A percentile compares a stretch with the other conserved stretches of the same genome.
Evolutionary conservation across 2,888 invertebrate species (phyloP).

Genomic region (Anthoptus insignis): DNA sequence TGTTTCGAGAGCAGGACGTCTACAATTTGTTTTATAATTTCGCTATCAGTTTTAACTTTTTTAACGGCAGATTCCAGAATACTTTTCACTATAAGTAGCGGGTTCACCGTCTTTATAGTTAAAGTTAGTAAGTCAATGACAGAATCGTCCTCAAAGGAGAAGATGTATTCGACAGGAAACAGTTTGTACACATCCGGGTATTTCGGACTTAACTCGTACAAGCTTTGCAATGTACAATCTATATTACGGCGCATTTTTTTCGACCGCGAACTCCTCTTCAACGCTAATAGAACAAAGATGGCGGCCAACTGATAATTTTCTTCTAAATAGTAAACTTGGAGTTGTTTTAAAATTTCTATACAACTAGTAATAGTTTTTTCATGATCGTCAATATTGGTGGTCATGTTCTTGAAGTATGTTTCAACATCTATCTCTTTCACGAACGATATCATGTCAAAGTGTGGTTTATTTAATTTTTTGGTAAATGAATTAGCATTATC

Average conservation of each 20-base stretch:
- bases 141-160: conserved; percentile 65
- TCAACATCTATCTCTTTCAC: conserved; percentile 59
- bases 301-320: conserved; percentile 74
- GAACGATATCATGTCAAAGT: conserved; percentile 65
- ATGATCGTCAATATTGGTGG: conserved; percentile 53
- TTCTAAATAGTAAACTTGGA: conserved; percentile 72
- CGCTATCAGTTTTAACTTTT: conserved; percentile 70
- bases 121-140: conserved; percentile 69
- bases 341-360: conserved; percentile 65
- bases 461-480: conserved; percentile 64
- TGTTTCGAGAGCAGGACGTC: conserved; percentile 65
- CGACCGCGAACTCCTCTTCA: conserved; percentile 68
- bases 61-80: conserved; percentile 74
- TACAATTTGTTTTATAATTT: conserved; percentile 73
- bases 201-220: conserved; percentile 73
- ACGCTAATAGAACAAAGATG: conserved; percentile 68
- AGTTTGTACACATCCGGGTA: conserved; percentile 77
- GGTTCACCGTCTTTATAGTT: conserved; percentile 70
- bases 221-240: conserved; percentile 66
- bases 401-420: conserved; percentile 59
- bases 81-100: conserved; percentile 64
- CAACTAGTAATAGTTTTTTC: conserved; percentile 57
- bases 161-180: conserved; percentile 69
- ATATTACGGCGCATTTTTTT: conserved; percentile 68
- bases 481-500: conserved; percentile 64